Base-by-base conservation (phyloP, 2,888 invertebrate genomes). In the Drosophila paranaensis region DNA sequence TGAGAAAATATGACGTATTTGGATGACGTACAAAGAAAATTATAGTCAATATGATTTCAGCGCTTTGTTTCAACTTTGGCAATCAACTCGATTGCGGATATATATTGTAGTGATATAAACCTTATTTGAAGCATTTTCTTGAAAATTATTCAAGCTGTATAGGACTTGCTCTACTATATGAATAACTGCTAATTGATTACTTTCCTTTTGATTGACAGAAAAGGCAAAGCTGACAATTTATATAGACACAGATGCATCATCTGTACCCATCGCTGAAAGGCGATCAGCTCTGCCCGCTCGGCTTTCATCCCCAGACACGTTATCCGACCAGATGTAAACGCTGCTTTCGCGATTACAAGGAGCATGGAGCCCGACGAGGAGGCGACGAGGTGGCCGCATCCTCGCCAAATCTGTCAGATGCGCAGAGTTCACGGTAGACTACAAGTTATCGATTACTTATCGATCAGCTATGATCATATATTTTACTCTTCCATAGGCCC, bases 321-420 rank as follows among this genome's bases (percentile, higher is more conserved):
- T 97, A 97, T 97, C 98, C 98, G 55, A 97, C 97, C 66, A 95
- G 97, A 90, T 98, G 98, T 94, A 98, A 98, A 93, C 94, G 98
- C 87, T 98, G 98, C 93, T 98, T 97, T 94, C 95, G 96, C 85
- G 97, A 97, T 93, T 97, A 97, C 93, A 97, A 97, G 93, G 97
- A 97, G 91, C 97, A 97, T 93, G 96, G 96, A 61, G 95, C 95
- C 45, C 95, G 95, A 86, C 95, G 95, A 91, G 95, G 95, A 76
- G 95, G 95, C 66, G 95, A 95, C 77, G 94, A 95, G 88, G 95
- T 97, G 53, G 95, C 96, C 48, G 95, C 96, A 57, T 97, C 97
- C 69, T 96, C 97, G 25, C 97, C 97, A 56, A 96, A 95, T 92
- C 94, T 97, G 82, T 95, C 96, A 75, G 95, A 93, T 93, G 94